These are phyloP conservation scores for Lepilemur ruficaudatus DNA, from an alignment of 2,797 vertebrate genomes.

Conservation along the genomic window DNA sequence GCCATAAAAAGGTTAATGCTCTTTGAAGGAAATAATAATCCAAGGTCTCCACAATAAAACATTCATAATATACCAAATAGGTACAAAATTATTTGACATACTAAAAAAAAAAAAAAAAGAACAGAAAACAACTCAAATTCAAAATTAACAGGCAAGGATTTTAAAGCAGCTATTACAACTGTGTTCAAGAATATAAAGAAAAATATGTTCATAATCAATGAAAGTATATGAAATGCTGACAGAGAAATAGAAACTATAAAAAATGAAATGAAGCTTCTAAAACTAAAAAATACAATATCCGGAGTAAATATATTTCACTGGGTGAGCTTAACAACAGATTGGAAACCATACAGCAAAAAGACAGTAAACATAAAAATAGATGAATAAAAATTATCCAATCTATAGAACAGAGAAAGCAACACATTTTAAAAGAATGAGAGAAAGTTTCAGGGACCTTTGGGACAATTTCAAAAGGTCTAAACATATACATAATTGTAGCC, in stretches of 20 bases:
- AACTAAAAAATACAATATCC: background rate
- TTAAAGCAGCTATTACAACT: background rate
- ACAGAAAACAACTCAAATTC: background rate
- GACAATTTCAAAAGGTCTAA: background rate
- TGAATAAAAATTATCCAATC: background rate
- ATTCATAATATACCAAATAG: background rate
- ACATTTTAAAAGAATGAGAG: background rate
- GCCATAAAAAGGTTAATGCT: background rate
- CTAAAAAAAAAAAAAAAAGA: background rate
- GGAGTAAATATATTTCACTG: background rate
- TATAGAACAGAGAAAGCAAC: background rate
- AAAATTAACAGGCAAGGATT: background rate
- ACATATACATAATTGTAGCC: background rate
- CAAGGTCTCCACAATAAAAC: background rate
- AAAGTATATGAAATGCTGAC: background rate
- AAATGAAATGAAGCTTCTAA: background rate
- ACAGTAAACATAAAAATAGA: background rate
- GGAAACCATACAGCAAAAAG: background rate
- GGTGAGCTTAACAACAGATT: background rate
- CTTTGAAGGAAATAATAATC: slow-evolving; percentile 1
- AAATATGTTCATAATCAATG: background rate
- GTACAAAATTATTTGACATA: background rate
- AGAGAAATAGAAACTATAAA: background rate
- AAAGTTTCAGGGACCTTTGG: background rate
- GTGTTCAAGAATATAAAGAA: background rate